Conservation (phyloP, 1,140 invertebrate genomes). For the Panagrolaimus sp. region DNA sequence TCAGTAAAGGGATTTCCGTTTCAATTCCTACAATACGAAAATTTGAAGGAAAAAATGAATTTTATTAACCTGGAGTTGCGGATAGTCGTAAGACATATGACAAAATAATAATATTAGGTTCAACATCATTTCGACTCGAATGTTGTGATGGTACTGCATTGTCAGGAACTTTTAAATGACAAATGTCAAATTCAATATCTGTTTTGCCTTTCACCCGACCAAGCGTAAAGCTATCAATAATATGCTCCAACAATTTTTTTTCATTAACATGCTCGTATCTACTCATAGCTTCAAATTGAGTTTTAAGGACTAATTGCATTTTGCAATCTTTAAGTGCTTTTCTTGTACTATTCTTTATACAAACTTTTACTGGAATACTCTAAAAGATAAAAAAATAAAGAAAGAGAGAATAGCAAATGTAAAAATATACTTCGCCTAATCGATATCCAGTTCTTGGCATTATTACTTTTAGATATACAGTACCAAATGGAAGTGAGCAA, state of each 20-base stretch:
- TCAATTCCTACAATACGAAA: conserved; percentile 37
- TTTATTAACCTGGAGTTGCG: conserved; percentile 26
- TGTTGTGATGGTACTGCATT: conserved; percentile 39
- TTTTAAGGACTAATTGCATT: conserved; percentile 48
- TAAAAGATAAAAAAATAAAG: conserved; percentile 12
- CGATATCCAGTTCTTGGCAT: conserved; percentile 43
- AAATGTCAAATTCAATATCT: conserved; percentile 46
- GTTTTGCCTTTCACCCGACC: conserved; percentile 41
- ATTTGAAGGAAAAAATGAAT: conserved; percentile 2
- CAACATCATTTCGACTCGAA: conserved; percentile 29
- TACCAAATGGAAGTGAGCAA: conserved; percentile 51
- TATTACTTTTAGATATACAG: conserved; percentile 40
- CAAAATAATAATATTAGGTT: conserved; percentile 43
- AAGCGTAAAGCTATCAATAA: conserved; percentile 33
- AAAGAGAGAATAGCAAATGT: not conserved
- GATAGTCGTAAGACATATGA: conserved; percentile 51
- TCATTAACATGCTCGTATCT: conserved; percentile 55
- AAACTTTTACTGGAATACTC: conserved; percentile 27
- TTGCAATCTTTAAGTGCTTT: conserved; percentile 48
- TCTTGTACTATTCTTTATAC: conserved; percentile 42
- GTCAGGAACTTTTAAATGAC: conserved; percentile 38
- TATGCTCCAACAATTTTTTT: conserved; percentile 46
- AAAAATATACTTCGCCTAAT: conserved; percentile 43
- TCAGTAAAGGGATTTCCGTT: conserved; percentile 46
- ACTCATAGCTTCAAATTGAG: conserved; percentile 50